Evolutionary conservation across 2,797 vertebrate species (phyloP).

Genomic region (Morelia viridis): DNA sequence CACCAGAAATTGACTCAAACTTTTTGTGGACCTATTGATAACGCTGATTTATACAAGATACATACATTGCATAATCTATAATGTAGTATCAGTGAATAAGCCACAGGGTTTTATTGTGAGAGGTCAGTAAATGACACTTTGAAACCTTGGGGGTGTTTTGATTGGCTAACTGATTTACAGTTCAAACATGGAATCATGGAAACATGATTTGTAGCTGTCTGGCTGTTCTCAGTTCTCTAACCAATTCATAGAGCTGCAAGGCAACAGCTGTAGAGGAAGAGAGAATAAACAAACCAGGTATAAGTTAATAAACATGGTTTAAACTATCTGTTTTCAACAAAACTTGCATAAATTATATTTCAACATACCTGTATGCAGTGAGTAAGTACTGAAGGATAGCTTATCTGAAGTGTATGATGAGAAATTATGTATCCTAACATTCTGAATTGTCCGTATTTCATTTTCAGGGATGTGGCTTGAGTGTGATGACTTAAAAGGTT

Average conservation of each 20-base stretch:
- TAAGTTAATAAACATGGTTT: background rate
- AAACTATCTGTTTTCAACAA: background rate
- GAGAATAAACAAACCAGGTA: background rate
- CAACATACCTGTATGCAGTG: slow-evolving; percentile 35
- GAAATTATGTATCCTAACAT: background rate
- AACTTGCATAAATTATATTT: background rate
- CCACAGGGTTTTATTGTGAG: background rate
- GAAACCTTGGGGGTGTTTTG: background rate
- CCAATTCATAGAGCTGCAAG: background rate
- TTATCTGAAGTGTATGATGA: slow-evolving; percentile 15
- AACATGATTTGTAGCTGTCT: background rate
- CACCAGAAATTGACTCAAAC: background rate
- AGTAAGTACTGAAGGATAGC: slow-evolving; percentile 33
- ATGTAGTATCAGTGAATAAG: background rate
- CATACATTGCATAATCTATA: background rate
- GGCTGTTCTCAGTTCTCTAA: background rate
- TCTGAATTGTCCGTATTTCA: slow-evolving; percentile 48
- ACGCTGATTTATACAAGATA: background rate
- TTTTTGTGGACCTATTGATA: background rate
- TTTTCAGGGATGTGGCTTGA: slow-evolving; percentile 87
- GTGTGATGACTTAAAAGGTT: slow-evolving; percentile 88
- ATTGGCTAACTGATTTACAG: background rate
- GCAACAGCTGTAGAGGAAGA: background rate
- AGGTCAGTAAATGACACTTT: background rate
- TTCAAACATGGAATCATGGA: background rate